Conservation (phyloP, 2,888 invertebrate species). For the Diogma glabrata region DNA sequence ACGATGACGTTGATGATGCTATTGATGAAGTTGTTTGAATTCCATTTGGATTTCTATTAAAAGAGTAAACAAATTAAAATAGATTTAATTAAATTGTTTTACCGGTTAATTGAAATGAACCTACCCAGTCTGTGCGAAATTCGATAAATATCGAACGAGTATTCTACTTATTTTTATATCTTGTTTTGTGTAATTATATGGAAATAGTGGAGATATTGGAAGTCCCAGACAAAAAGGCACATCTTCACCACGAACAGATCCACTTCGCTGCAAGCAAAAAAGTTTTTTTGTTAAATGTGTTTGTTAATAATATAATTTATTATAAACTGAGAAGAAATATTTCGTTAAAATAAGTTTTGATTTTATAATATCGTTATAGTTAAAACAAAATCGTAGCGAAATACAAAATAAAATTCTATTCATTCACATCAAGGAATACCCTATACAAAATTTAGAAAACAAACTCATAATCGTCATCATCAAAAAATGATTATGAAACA, state of each 20-base stretch:
- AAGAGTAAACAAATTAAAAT: conserved; percentile 6
- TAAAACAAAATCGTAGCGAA: too few relatives aligned
- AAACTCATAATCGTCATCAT: too few relatives aligned
- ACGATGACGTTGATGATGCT: conserved; percentile 16
- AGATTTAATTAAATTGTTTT: background rate
- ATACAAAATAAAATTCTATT: too few relatives aligned
- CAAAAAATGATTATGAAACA: too few relatives aligned
- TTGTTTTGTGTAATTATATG: conserved; percentile 66
- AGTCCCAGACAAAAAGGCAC: conserved; percentile 74
- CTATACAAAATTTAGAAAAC: too few relatives aligned
- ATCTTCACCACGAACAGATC: conserved; percentile 79
- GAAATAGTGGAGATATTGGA: conserved; percentile 54
- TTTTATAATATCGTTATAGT: too few relatives aligned
- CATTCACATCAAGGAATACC: too few relatives aligned
- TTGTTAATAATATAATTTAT: background rate
- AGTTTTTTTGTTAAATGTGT: background rate
- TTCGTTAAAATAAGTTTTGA: too few relatives aligned
- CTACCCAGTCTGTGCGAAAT: conserved; percentile 82
- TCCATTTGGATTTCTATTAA: conserved; percentile 20
- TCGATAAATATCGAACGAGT: conserved; percentile 73
- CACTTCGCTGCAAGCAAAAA: conserved; percentile 46
- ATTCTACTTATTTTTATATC: conserved; percentile 68
- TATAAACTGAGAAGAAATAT: too few relatives aligned
- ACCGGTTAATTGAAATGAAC: conserved; percentile 23
- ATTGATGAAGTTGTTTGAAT: conserved; percentile 25